These are phyloP conservation scores for Eupithecia centaureata DNA, from an alignment of 2,888 invertebrate genomes.

Conservation along the genomic window DNA sequence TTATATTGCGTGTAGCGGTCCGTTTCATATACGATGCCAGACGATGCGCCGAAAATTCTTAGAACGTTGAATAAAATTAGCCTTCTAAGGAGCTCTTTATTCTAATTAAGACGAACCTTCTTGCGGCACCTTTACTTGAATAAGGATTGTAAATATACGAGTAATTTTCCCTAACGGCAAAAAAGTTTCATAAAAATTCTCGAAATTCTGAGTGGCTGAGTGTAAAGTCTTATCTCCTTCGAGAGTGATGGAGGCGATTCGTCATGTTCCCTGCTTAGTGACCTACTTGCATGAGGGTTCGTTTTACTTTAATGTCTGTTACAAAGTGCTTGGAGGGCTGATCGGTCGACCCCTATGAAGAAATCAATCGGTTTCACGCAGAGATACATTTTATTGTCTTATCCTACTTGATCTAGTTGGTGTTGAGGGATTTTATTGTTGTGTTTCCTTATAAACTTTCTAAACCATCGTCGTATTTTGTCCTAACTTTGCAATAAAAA, in stretches of 20 bases:
- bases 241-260: conserved; percentile 75
- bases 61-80: conserved; percentile 74
- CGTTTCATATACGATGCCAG: conserved; percentile 65
- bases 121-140: conserved; percentile 38
- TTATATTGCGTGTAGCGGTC: conserved; percentile 78
- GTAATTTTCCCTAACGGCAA: conserved; percentile 38
- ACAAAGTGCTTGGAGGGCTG: conserved; percentile 53
- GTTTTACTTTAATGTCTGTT: conserved; percentile 57
- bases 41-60: conserved; percentile 70
- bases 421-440: conserved; percentile 34
- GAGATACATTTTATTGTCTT: conserved; percentile 61
- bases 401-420: conserved; percentile 54
- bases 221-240: conserved; percentile 67
- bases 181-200: conserved; percentile 59
- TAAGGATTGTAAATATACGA: conserved; percentile 15
- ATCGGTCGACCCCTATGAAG: conserved; percentile 57
- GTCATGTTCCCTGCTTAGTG: conserved; percentile 73
- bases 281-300: conserved; percentile 67
- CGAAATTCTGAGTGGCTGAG: conserved; percentile 55
- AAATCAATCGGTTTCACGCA: conserved; percentile 66
- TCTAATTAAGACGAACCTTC: conserved; percentile 51
- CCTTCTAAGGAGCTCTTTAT: conserved; percentile 62
- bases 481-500: conserved; percentile 25
- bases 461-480: conserved; percentile 27
- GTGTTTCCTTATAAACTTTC: conserved; percentile 33